Evolutionary conservation across 2,797 vertebrate species (phyloP).

Genomic region (Aldrovandia affinis): DNA sequence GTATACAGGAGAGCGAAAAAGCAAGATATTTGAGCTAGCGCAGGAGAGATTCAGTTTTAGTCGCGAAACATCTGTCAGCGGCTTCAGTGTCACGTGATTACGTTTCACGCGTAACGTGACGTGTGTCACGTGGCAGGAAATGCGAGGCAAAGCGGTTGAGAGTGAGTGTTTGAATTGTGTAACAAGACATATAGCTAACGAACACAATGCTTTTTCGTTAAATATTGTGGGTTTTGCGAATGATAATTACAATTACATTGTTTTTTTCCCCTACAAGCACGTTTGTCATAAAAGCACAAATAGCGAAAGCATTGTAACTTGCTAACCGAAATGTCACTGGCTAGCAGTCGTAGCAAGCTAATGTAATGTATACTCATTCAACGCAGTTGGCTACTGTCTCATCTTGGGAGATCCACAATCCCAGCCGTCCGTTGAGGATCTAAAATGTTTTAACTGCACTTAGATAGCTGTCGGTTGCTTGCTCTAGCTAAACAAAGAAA

Average conservation of each 20-base stretch:
- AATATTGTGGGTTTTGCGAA: not conserved
- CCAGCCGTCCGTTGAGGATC: no score
- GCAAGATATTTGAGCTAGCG: not conserved
- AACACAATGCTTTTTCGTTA: not conserved
- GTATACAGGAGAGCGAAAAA: not conserved
- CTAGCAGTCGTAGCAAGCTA: not conserved
- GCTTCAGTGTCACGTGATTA: not conserved
- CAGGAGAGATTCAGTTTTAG: not conserved
- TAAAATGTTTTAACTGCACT: no score
- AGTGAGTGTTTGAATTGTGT: constrained; percentile 37
- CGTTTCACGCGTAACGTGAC: no score
- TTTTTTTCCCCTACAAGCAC: not conserved
- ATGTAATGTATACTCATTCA: no score
- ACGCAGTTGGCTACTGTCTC: no score
- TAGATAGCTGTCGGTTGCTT: no score
- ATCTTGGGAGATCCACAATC: no score
- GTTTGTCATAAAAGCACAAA: not conserved
- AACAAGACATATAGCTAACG: not conserved
- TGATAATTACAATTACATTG: not conserved
- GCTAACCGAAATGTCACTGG: not conserved
- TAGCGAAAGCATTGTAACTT: not conserved
- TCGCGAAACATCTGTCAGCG: no score
- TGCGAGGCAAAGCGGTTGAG: constrained; percentile 34
- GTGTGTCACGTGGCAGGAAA: constrained; percentile 60
- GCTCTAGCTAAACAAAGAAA: no score